phyloP scores from a whole-genome alignment of 2,113 vertebrate genomes.

The Bostrychus sinensis region DNA sequence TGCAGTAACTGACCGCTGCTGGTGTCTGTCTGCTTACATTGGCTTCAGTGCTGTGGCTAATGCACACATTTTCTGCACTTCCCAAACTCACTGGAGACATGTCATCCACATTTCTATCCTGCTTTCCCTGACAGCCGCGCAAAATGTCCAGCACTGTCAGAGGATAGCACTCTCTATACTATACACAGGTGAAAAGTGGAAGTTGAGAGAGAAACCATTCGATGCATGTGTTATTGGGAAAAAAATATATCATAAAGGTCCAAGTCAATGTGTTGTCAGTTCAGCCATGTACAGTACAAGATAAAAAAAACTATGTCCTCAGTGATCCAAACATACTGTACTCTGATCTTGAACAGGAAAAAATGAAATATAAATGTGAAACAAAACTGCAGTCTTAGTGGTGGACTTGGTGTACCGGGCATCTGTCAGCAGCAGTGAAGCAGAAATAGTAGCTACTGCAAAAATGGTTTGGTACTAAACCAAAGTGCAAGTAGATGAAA shows the following conservation, averaged over 20 bases:
- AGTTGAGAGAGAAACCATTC: not conserved
- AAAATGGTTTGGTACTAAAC: not conserved
- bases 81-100: slow-evolving; percentile 36
- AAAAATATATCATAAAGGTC: not conserved
- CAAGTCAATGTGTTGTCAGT: not conserved
- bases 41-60: slow-evolving; percentile 18
- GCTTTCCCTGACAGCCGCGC: slow-evolving; percentile 51
- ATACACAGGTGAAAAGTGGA: slow-evolving; percentile 26
- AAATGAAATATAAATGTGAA: slow-evolving; percentile 1
- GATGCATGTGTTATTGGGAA: not conserved
- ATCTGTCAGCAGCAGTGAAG: not conserved
- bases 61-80: slow-evolving; percentile 33
- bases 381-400: not conserved
- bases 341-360: not conserved
- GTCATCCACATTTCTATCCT: slow-evolving; percentile 42
- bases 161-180: slow-evolving; percentile 41
- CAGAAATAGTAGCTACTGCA: not conserved
- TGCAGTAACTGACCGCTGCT: not conserved
- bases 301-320: not conserved
- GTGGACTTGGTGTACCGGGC: not conserved
- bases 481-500: too few species aligned
- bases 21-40: slow-evolving; percentile 4
- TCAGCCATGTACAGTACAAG: not conserved
- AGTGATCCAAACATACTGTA: not conserved
- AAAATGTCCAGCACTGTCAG: slow-evolving; percentile 46